Evolutionary conservation across 2,888 invertebrate genomes (phyloP).

Genomic region (Octodonta nipae): DNA sequence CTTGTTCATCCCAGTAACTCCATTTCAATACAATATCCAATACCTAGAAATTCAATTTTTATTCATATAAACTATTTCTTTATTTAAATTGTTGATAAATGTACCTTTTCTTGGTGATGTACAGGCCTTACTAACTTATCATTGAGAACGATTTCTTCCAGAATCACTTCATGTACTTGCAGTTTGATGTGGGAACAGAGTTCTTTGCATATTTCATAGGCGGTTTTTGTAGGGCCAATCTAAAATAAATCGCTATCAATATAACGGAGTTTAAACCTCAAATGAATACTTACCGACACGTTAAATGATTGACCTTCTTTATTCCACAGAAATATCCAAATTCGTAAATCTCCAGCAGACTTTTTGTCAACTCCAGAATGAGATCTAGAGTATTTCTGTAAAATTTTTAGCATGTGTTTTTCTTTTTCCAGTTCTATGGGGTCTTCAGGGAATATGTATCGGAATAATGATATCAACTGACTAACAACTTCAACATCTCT

Average conservation of each 20-base stretch:
- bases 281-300: conserved; percentile 42
- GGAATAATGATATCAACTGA: conserved; percentile 63
- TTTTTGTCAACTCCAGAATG: conserved; percentile 45
- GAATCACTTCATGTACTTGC: conserved; percentile 54
- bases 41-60: conserved; percentile 32
- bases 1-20: conserved; percentile 81
- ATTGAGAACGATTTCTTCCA: conserved; percentile 70
- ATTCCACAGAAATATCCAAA: conserved; percentile 64
- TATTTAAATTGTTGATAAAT: conserved; percentile 1
- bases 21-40: conserved; percentile 61
- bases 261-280: conserved; percentile 3
- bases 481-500: conserved; percentile 61
- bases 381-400: conserved; percentile 52
- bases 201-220: conserved; percentile 61
- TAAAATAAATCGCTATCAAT: conserved; percentile 26
- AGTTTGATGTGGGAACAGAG: conserved; percentile 50
- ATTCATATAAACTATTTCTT: too few species aligned
- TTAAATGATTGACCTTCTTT: conserved; percentile 45
- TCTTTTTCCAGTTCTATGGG: conserved; percentile 61
- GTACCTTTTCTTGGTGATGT: conserved; percentile 57
- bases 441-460: conserved; percentile 69
- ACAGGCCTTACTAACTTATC: conserved; percentile 62
- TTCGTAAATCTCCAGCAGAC: conserved; percentile 64
- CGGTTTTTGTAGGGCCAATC: conserved; percentile 66
- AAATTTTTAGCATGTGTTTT: conserved; percentile 58